Evolutionary conservation across 2,113 vertebrate species (phyloP).

Genomic region (Prolemur simus): DNA sequence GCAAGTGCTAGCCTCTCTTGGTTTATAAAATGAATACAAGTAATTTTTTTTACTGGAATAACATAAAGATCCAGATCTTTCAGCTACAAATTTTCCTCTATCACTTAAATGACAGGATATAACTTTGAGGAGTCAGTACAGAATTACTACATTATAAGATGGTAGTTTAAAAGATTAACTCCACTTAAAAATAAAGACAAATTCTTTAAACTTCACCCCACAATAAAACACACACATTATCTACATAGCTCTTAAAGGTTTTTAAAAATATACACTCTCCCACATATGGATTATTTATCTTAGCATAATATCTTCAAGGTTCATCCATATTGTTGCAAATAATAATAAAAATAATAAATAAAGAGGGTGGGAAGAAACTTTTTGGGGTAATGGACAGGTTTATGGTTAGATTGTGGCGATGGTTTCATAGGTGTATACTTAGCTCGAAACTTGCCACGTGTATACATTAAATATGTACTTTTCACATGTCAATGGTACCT

Average conservation of each 20-base stretch:
- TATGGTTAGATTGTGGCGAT: not conserved
- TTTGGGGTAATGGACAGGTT: not conserved
- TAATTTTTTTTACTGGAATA: constrained; percentile 22
- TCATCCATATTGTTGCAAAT: not conserved
- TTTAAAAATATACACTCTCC: not conserved
- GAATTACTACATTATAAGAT: not conserved
- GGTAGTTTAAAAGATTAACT: not conserved
- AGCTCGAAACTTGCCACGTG: not conserved
- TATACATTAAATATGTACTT: not conserved
- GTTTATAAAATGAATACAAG: constrained; percentile 1
- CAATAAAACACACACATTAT: not conserved
- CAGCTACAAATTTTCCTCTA: not conserved
- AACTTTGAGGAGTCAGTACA: not conserved
- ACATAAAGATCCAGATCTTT: not conserved
- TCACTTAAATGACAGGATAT: not conserved
- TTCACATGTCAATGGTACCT: not conserved
- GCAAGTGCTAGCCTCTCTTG: not conserved
- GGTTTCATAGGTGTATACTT: not conserved
- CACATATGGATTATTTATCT: not conserved
- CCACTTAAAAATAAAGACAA: not conserved
- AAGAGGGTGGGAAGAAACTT: not conserved
- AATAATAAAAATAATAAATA: not conserved
- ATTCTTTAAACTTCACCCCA: not conserved
- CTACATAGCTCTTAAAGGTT: not conserved
- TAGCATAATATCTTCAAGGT: not conserved